Conservation (phyloP, 2,797 vertebrate genomes). For the Triplophysa bombifrons region DNA sequence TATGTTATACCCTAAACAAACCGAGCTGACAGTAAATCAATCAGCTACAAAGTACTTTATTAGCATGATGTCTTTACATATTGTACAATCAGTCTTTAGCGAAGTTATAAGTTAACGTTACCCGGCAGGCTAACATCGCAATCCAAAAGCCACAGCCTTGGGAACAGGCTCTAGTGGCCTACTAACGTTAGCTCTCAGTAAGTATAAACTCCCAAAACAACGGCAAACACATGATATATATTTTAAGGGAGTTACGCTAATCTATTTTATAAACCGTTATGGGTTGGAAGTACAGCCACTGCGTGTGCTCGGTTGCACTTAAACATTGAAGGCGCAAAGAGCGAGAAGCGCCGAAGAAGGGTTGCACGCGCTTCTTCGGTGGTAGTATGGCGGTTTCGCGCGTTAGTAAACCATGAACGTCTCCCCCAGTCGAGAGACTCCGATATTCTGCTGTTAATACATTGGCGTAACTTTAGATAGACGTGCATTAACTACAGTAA, state of each 20-base stretch:
- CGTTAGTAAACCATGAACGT: constrained; percentile 71
- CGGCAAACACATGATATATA: background rate
- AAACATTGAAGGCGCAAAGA: constrained; percentile 24
- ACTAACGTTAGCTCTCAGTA: constrained; percentile 8
- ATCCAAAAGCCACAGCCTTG: background rate
- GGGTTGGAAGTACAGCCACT: constrained; percentile 3
- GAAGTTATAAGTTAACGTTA: background rate
- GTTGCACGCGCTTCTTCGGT: constrained; percentile 80
- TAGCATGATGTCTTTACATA: background rate
- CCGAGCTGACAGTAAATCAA: background rate
- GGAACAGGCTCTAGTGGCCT: constrained; percentile 22
- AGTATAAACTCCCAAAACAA: background rate
- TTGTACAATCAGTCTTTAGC: background rate
- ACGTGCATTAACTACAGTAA: background rate
- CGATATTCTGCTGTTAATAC: constrained; percentile 40
- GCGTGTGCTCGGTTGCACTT: constrained; percentile 46
- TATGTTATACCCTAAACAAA: no score
- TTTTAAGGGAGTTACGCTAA: background rate
- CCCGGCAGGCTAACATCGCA: constrained; percentile 10
- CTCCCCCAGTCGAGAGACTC: constrained; percentile 78
- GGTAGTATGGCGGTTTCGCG: constrained; percentile 78
- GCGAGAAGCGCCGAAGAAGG: constrained; percentile 75
- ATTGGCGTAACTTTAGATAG: background rate
- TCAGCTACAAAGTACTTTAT: background rate
- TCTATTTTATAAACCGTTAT: background rate